Base-by-base conservation (phyloP, 2,113 vertebrate genomes). In the Sphyrna mokarran region DNA sequence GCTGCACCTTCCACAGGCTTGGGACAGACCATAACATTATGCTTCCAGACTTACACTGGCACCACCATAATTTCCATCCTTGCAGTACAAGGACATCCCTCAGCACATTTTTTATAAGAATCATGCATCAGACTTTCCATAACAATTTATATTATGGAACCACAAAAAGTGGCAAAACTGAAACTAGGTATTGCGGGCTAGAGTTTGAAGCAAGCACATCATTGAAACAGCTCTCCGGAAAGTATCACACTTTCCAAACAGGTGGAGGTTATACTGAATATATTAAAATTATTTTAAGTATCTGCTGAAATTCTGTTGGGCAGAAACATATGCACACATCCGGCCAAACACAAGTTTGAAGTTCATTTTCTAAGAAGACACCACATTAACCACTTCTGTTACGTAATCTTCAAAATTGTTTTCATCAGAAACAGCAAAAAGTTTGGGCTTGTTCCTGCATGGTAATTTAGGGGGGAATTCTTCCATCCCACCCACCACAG, bases 351-450 rank as follows among this genome's bases (percentile, higher is more conserved):
- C 26, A 54, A 94, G 40, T 26, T 22, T 37, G 37, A 48, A 95
- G 94, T 76, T 72, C 69, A 54, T 54, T 76, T 95, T 95, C 94
- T 72, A 95, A 95, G 94, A 95, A 95, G 69, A 9, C 94, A 72
- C 68, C 94, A 76, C 68, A 76, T 72, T 95, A 95, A 95, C 69
- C 94, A 95, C 94, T 10, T 72, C 16, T 29, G 54, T 54, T 54
- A 18, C 29, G 14, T 9, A 54, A 72, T 70, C 14, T 54, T 76
- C 8, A 54, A 72, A 43, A 66, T 14, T 54, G 93, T 94, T 72
- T 93, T 95, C 40, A 95, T 72, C 69, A 95, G 43, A 72, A 95
- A 72, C 13, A 48, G 43, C 43, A 13, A 22, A 70, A 72, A 23
- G 4, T 1, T 61, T 90, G 89, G 33, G 33, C 58, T 89, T 91